Evolutionary conservation across 2,797 vertebrate genomes (phyloP), one percentile per base, ranked within the genome.

Genomic region (Brotula barbata): DNA sequence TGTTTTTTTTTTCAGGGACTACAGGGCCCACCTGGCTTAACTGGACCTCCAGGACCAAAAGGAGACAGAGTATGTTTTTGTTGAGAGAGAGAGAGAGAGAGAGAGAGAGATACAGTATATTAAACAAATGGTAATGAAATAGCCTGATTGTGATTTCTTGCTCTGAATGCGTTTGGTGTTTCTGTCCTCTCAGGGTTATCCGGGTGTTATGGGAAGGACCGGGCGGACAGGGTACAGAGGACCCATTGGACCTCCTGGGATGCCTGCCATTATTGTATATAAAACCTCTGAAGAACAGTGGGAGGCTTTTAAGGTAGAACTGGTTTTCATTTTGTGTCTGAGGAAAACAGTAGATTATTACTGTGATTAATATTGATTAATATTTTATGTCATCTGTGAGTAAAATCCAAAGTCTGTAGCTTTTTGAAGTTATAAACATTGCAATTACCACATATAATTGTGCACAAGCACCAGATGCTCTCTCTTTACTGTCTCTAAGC

Each of bases 261-360:
- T 91, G 83, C 85, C 91, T 6, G 80, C 87, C 28, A 89, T 92
- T 49, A 48, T 91, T 59, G 82, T 92, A 22, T 90, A 82, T 69
- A 85, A 89, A 80, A 89, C 86, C 20, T 89, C 89, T 43, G 91
- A 91, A 55, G 91, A 92, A 50, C 90, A 92, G 48, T 92, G 91
- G 92, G 74, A 85, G 49, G 64, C 44, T 2, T 93, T 93, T 54
- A 92, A 91, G 86, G 91, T 92, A 59, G 54, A 20, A 16, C 8
- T 11, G n/a, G 37, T 13, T 22, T 4, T 21, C 12, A 33, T 14
- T 15, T 28, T 39, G 16, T 41, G 3, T 60, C 5, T 62, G n/a
- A 14, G n/a, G n/a, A n/a, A n/a, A n/a, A n/a, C n/a, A n/a, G n/a
- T n/a, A n/a, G n/a, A n/a, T n/a, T n/a, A n/a, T n/a, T n/a, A n/a